Evolutionary conservation across 1,140 invertebrate species (phyloP).

Genomic region (Liolophura sinensis): DNA sequence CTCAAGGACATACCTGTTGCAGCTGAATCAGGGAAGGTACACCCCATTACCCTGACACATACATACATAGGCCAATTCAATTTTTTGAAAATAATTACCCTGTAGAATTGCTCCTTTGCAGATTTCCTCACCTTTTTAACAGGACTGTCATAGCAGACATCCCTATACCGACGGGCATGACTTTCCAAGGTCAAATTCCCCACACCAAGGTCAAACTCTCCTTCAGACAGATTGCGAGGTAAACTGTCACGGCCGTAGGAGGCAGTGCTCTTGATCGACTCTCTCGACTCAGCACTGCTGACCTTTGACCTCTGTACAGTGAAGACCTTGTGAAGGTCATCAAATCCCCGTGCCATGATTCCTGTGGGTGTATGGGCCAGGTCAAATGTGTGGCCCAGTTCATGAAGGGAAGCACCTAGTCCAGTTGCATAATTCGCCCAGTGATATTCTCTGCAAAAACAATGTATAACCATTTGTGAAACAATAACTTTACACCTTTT

Average conservation of each 20-base stretch:
- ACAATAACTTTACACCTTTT: not conserved
- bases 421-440: conserved; percentile 91
- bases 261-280: conserved; percentile 14
- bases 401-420: conserved; percentile 90
- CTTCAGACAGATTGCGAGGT: not conserved
- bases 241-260: not conserved
- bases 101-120: too few relatives aligned
- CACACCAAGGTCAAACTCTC: not conserved
- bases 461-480: not conserved
- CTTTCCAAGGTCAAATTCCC: conserved; percentile 4
- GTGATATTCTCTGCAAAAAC: conserved; percentile 47
- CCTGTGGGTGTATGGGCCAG: conserved; percentile 87
- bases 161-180: conserved; percentile 21
- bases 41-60: too few relatives aligned
- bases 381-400: conserved; percentile 93
- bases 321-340: conserved; percentile 78
- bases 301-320: conserved; percentile 58
- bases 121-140: conserved; percentile 35
- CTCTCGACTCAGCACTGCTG: conserved; percentile 7
- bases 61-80: too few relatives aligned
- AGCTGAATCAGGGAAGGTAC: too few relatives aligned
- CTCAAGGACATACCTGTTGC: too few relatives aligned
- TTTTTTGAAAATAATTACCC: too few relatives aligned
- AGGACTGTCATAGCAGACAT: conserved; percentile 46
- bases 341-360: conserved; percentile 93